Evolutionary conservation across 1,140 invertebrate genomes (phyloP).

Genomic region (Thaumatotibia leucotreta): DNA sequence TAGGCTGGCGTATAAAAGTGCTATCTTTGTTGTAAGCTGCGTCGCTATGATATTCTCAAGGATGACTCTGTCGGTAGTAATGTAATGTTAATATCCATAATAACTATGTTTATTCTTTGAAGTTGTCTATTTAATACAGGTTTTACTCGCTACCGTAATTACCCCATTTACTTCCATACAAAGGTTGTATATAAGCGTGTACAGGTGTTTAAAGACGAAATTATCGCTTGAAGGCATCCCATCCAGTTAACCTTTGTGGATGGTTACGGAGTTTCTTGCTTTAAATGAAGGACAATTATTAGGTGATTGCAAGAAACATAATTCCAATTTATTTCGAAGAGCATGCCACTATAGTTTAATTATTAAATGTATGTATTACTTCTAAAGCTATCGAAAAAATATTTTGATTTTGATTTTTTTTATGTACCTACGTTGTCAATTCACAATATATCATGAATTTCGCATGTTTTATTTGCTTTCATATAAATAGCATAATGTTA

Average conservation of each 20-base stretch:
- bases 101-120: not conserved
- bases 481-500: no score
- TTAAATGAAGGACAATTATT: no score
- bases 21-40: not conserved
- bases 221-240: not conserved
- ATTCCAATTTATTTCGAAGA: no score
- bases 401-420: no score
- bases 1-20: not conserved
- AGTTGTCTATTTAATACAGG: not conserved
- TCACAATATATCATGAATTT: no score
- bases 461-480: no score
- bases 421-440: no score
- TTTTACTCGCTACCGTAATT: not conserved
- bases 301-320: no score
- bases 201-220: not conserved
- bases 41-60: not conserved
- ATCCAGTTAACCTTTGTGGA: not conserved
- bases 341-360: no score
- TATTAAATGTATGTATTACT: no score
- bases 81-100: not conserved
- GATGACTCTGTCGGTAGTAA: not conserved
- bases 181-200: not conserved
- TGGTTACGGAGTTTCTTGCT: no score
- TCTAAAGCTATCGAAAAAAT: no score
- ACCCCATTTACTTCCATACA: not conserved